phyloP scores from a whole-genome alignment of 1,140 invertebrate species.

The Eufriesea mexicana region DNA sequence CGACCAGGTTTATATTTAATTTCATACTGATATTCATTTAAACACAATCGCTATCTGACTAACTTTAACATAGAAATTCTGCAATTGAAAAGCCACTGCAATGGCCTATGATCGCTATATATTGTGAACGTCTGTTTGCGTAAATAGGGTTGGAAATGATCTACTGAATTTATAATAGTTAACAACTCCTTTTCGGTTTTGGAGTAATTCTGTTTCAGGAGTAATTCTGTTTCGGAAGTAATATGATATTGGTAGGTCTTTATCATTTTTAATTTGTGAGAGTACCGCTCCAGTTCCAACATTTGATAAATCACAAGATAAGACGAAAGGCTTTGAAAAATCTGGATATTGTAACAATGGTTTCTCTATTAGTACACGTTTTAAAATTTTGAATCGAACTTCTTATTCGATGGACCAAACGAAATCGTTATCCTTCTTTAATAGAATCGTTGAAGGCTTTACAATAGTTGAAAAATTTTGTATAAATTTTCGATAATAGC shows the following conservation, averaged over 20 bases:
- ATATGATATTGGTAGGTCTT: not conserved
- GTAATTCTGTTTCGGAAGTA: not conserved
- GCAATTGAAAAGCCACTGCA: not conserved
- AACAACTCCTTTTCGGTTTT: not conserved
- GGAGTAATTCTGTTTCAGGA: not conserved
- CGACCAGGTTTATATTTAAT: not conserved
- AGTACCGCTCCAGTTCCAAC: not conserved
- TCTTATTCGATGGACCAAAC: too few relatives aligned
- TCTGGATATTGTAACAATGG: not conserved
- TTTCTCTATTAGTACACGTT: not conserved
- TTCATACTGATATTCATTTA: not conserved
- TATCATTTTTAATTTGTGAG: not conserved
- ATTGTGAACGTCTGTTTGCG: not conserved
- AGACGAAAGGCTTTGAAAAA: not conserved
- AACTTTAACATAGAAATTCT: not conserved
- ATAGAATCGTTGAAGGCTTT: not conserved
- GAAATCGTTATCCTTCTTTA: not conserved
- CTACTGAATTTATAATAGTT: not conserved
- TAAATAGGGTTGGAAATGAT: slow-evolving; percentile 7
- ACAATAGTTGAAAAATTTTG: too few relatives aligned
- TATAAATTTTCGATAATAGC: slow-evolving; percentile 22
- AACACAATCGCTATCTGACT: not conserved
- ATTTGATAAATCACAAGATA: not conserved
- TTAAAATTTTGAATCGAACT: not conserved
- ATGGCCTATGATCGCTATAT: not conserved